Base-by-base conservation (phyloP, 2,888 invertebrate genomes). In the Xiphydria camelus region DNA sequence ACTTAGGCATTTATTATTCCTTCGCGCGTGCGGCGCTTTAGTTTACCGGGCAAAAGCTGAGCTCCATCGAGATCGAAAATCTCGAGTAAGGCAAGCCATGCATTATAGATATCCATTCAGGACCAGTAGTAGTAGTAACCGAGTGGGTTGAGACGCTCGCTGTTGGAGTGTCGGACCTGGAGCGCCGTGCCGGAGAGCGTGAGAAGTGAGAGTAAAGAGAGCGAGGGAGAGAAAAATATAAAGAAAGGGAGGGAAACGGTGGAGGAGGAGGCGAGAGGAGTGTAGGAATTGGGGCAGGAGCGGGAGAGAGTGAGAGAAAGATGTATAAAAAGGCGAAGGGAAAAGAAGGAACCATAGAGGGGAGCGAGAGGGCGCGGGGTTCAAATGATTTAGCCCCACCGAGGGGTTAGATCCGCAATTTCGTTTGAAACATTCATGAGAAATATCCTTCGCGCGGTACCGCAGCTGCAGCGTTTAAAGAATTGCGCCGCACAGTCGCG, bases 351-450 rank as follows among this genome's bases (percentile, higher is more conserved):
- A 33, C 34, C 34, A 3, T 15, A 17, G 34, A 33, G 34, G 6
- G 34, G 17, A 10, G 34, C 15, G 39, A 44, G 54, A 55, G 36
- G 56, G 50, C 50, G 47, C 55, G 56, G 50, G 58, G 62, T 61
- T 65, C 66, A 67, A 70, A 70, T 69, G 68, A 69, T 69, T 69
- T 70, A 69, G 61, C 64, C 62, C 51, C 62, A 61, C 66, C 66
- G 61, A 64, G 68, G 70, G 70, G 69, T 71, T 71, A 70, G 70
- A 72, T 68, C 66, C 64, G 70, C 72, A 68, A 72, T 72, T 72
- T 72, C 69, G 67, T 71, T 72, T 71, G 70, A 68, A 72, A 70
- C 70, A 72, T 72, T 71, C 70, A 72, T 72, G 72, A 72, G 71
- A 70, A 72, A 72, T 71, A 71, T 72, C 67, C 68, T 59, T 55